Base-by-base conservation (phyloP, 2,113 vertebrate species). In the Paramisgurnus dabryanus region DNA sequence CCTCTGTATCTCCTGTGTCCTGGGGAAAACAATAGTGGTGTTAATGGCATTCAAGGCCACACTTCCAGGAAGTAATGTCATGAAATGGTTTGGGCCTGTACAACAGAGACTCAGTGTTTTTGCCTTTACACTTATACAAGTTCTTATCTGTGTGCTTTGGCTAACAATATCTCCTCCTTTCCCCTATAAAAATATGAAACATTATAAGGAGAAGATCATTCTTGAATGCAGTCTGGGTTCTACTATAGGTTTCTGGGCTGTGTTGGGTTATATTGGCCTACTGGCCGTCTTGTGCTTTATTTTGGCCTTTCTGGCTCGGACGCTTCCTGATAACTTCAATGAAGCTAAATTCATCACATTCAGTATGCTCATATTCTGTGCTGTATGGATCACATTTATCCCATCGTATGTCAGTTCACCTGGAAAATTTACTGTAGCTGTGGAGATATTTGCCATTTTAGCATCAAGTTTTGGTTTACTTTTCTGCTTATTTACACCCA, bases 1-100 rank as follows among this genome's bases (percentile, higher is more conserved):
- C 41, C 89, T 92, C 69, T 91, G 90, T 27, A 91, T 91, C 69
- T 89, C 91, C 7, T 91, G 90, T 79, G 70, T 91, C 67, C 85
- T 91, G n/a, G 67, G 67, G 1, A 92, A 91, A 86, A 91, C 90
- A 4, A 68, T 92, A 45, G 89, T 92, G 80, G 80, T 5, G 88
- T 27, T 76, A 87, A 90, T 82, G 64, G 87, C 64, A 5, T 66
- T 66, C 13, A 66, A 43, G 40, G 64, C 64, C 4, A 2, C 88
- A 66, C 15, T 66, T 58, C 55, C 55, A 58, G 55, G 55, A 58
- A 58, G n/a, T 18, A 58, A 58, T 58, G 55, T 58, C 17, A 58
- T 58, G 55, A 58, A 58, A 58, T 58, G 55, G 55, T 58, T 58
- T 58, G 55, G 55, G 55, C 55, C 89, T 67, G 13, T 58, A 61